A percentile compares a stretch with the other conserved stretches of the same genome.
Evolutionary conservation across 2,888 invertebrate genomes (phyloP).

Genomic region (Theodoxus fluviatilis): DNA sequence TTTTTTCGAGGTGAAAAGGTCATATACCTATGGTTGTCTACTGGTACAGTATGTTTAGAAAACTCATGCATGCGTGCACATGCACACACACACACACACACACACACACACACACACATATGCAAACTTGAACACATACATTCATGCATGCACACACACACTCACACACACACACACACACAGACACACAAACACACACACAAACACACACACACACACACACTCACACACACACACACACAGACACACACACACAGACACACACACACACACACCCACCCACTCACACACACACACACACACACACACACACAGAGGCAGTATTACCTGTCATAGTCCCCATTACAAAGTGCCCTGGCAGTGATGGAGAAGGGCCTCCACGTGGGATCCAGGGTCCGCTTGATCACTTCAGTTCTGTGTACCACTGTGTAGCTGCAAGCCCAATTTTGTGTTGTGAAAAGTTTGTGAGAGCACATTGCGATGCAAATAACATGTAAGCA

Average conservation of each 20-base stretch:
- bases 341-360: conserved; percentile 68
- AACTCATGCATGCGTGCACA: too few relatives aligned
- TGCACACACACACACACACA: too few relatives aligned
- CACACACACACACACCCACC: not conserved
- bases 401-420: conserved; percentile 69
- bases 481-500: too few relatives aligned
- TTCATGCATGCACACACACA: conserved; percentile 11
- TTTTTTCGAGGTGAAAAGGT: too few relatives aligned
- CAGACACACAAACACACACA: conserved; percentile 10
- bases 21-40: too few relatives aligned
- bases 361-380: conserved; percentile 69
- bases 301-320: conserved; percentile 13
- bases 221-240: conserved; percentile 11
- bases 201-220: conserved; percentile 19
- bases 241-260: not conserved
- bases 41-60: too few relatives aligned
- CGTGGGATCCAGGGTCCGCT: conserved; percentile 68
- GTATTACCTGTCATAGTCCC: conserved; percentile 66
- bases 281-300: conserved; percentile 9
- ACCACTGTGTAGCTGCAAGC: conserved; percentile 67
- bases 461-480: too few relatives aligned
- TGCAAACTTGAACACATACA: conserved; percentile 5
- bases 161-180: conserved; percentile 16
- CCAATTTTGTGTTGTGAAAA: too few relatives aligned
- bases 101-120: too few relatives aligned